Conservation (phyloP, 92 coral and sea anemone species). For the Heliopora coerulea region DNA sequence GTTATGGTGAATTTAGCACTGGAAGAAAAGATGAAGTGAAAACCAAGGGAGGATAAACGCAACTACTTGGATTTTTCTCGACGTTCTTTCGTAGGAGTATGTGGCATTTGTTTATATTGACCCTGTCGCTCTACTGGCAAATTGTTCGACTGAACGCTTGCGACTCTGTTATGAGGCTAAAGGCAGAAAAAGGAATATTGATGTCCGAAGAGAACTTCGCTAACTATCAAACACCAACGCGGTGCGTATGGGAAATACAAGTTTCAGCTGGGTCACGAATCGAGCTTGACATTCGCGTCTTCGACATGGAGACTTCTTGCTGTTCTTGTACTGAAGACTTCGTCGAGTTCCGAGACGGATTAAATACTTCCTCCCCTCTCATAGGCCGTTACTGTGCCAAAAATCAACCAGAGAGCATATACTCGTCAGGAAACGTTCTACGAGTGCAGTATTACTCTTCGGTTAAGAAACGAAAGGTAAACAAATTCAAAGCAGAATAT, state of each 20-base stretch:
- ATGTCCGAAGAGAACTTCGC: slow-evolving; percentile 2
- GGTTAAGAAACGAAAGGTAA: slow-evolving; percentile 55
- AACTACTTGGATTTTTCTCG: no score
- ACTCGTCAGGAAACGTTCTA: slow-evolving; percentile 65
- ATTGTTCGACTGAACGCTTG: background rate
- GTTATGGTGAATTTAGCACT: no score
- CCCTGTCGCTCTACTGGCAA: background rate
- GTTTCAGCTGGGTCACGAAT: slow-evolving; percentile 67
- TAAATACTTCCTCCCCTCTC: slow-evolving; percentile 63
- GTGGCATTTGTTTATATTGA: background rate
- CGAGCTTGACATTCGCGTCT: slow-evolving; percentile 69
- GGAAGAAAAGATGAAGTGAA: no score
- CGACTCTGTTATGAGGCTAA: background rate
- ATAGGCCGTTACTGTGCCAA: slow-evolving; percentile 91
- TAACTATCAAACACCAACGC: background rate
- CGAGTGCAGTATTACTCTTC: slow-evolving; percentile 74
- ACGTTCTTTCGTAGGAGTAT: no score
- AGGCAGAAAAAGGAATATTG: slow-evolving; percentile 21
- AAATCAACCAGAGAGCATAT: slow-evolving; percentile 65
- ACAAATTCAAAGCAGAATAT: slow-evolving; percentile 67
- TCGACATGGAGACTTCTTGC: slow-evolving; percentile 77
- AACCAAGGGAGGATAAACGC: no score
- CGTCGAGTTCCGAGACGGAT: slow-evolving; percentile 89
- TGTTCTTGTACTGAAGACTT: slow-evolving; percentile 85
- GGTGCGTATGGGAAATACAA: slow-evolving; percentile 69